phyloP scores from a whole-genome alignment of 2,797 vertebrate genomes.

The Botia almorhae region DNA sequence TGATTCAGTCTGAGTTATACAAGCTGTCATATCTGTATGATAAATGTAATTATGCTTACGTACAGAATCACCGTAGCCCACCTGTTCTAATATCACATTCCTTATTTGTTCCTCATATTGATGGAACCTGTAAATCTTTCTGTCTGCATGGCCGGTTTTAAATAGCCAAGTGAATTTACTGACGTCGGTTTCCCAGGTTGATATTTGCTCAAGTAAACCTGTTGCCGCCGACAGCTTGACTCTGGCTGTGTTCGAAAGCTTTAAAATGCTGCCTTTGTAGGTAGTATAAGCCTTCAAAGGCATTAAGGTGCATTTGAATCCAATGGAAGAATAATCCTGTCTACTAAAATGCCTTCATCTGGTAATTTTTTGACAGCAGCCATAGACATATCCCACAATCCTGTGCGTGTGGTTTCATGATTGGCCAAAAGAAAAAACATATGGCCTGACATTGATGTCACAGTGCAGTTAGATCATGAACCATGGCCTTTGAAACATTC shows the following conservation, averaged over 20 bases:
- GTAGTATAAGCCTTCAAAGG: not conserved
- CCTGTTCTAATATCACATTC: conserved; percentile 65
- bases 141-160: conserved; percentile 9
- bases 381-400: too few species aligned
- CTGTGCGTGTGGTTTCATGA: too few species aligned
- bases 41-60: conserved; percentile 73
- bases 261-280: not conserved
- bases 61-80: conserved; percentile 51
- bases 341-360: too few species aligned
- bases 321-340: too few species aligned
- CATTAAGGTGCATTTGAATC: not conserved
- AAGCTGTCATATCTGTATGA: conserved; percentile 65
- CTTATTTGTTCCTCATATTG: conserved; percentile 55
- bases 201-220: not conserved
- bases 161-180: not conserved
- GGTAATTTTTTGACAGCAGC: too few species aligned
- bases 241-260: not conserved
- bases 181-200: not conserved
- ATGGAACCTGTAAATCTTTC: conserved; percentile 20
- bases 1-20: conserved; percentile 60
- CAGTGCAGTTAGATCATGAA: too few species aligned
- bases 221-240: not conserved
- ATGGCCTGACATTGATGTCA: too few species aligned
- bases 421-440: too few species aligned
- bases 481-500: too few species aligned